Evolutionary conservation across 2,888 invertebrate genomes (phyloP), one percentile per base, ranked within the genome.

Genomic region (Leptinotarsa tumamoca): DNA sequence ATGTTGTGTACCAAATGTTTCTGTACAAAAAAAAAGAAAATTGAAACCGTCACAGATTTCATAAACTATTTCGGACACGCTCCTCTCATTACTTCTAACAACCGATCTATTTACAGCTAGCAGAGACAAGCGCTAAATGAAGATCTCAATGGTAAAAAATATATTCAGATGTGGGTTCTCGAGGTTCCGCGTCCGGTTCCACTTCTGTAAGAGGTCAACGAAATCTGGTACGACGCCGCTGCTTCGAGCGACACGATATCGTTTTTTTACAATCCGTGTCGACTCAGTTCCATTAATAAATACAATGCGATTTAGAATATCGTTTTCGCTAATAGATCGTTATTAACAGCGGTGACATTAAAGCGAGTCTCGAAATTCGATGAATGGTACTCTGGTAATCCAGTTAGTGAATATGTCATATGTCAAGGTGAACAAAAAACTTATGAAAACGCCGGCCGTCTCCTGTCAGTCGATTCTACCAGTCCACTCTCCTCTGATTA

Each of bases 101-200:
- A n/a, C 27, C 58, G 7, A 7, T 27, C 63, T 63, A 58, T 63
- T 63, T 33, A 33, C 15, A 33, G n/a, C 15, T 18, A 61, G 27
- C 3, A 56, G 61, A 63, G 33, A 63, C 1, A 27, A 63, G 33
- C 63, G n/a, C 63, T 63, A 63, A 63, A 63, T 13, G 21, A 58
- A 21, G 18, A 21, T 63, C 17, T 10, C 27, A 43, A 10, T 21
- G 21, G 7, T 63, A 17, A 63, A 63, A 63, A 63, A 13, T 43
- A 5, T 43, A 63, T 43, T 43, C 23, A 51, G 56, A 69, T 69
- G 56, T 54, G 69, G 54, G 56, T 69, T 43, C 69, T 56, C 4
- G n/a, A 58, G 21, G 58, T 70, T 70, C 70, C 70, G 58, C 49
- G 58, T 69, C 69, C 69, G 50, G 70, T 70, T 58, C 70, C 69